phyloP scores from a whole-genome alignment of 1,140 invertebrate genomes.

The Linepithema humile region DNA sequence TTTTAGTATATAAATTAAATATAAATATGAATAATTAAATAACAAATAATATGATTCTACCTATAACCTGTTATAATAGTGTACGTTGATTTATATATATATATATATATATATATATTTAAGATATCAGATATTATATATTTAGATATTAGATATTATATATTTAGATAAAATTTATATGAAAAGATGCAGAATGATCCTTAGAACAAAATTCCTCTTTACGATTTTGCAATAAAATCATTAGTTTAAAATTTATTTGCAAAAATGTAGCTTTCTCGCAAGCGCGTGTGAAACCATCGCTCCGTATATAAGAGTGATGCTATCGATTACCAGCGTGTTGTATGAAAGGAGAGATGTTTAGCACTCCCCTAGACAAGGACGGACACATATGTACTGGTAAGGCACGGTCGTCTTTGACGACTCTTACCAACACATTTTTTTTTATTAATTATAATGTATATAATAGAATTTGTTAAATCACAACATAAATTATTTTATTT shows the following conservation, averaged over 20 bases:
- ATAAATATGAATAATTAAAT: too few relatives aligned
- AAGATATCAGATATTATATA: too few relatives aligned
- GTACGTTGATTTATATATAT: too few relatives aligned
- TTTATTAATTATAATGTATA: not conserved
- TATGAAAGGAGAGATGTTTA: too few relatives aligned
- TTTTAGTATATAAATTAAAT: too few relatives aligned
- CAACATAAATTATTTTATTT: not conserved
- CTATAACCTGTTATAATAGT: too few relatives aligned
- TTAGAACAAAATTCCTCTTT: not conserved
- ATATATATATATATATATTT: not conserved
- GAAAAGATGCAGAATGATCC: not conserved
- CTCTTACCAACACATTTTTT: conserved; percentile 81
- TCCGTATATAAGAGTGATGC: conserved; percentile 71
- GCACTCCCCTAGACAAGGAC: too few relatives aligned
- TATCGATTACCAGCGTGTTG: conserved; percentile 86
- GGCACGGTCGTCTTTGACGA: too few relatives aligned
- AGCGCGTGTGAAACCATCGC: not conserved
- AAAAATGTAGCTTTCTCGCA: conserved; percentile 57
- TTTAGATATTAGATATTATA: not conserved
- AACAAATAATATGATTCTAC: too few relatives aligned
- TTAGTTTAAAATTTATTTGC: conserved; percentile 52
- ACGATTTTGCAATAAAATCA: not conserved
- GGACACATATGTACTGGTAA: too few relatives aligned
- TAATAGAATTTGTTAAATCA: not conserved
- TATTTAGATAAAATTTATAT: not conserved